A percentile compares a stretch with the other conserved stretches of the same genome.
phyloP scores from a whole-genome alignment of 2,888 invertebrate genomes.

The Ormyrus rosae region DNA sequence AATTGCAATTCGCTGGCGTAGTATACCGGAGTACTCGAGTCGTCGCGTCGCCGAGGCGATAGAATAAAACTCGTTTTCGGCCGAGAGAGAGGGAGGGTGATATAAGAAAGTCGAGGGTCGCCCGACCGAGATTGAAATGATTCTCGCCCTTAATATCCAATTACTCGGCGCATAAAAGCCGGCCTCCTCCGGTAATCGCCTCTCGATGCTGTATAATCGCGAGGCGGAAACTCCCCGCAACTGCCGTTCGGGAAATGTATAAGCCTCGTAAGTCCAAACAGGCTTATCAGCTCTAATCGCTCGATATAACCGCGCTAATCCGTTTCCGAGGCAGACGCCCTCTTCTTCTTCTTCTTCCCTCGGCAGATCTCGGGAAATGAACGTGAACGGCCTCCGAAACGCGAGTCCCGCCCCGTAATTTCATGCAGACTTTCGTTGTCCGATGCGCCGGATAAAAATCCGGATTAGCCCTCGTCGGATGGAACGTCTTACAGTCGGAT shows the following conservation, averaged over 20 bases:
- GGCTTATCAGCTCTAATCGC: conserved; percentile 39
- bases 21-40: conserved; percentile 8
- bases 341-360: not conserved
- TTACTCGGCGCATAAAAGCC: conserved; percentile 28
- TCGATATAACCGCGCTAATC: conserved; percentile 35
- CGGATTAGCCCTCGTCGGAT: not conserved
- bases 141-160: conserved; percentile 44
- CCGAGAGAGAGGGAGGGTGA: not conserved
- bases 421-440: not conserved
- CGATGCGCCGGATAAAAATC: conserved; percentile 7
- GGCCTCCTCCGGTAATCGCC: conserved; percentile 2
- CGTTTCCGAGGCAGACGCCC: not conserved
- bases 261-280: conserved; percentile 18
- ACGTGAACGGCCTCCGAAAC: not conserved
- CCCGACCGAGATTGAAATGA: conserved; percentile 17
- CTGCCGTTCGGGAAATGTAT: not conserved
- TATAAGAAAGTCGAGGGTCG: conserved; percentile 4
- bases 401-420: not conserved
- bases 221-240: conserved; percentile 4
- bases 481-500: not conserved
- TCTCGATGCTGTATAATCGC: not conserved
- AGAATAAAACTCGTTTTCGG: conserved; percentile 46
- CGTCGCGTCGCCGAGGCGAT: conserved; percentile 30
- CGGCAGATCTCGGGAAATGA: conserved; percentile 40
- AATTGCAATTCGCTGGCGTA: conserved; percentile 41